These are phyloP conservation scores for Diorhabda elongata DNA, from an alignment of 1,140 invertebrate genomes.

Conservation along the genomic window DNA sequence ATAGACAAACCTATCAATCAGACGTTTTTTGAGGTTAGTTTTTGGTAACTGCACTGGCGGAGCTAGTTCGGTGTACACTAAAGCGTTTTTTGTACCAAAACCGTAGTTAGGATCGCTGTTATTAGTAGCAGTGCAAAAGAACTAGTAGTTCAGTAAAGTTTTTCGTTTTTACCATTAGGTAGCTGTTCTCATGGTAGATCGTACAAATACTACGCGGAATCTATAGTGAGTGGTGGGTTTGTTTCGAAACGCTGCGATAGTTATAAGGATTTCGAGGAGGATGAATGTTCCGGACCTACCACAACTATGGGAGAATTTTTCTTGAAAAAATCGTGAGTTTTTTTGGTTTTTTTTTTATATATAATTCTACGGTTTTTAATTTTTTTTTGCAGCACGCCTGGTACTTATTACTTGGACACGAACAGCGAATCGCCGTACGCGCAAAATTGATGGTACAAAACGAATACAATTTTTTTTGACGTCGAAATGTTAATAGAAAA, in stretches of 20 bases:
- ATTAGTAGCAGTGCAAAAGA: too few relatives aligned
- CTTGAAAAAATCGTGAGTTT: background rate
- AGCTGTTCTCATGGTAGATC: constrained; percentile 54
- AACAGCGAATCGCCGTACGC: constrained; percentile 19
- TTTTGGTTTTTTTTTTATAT: background rate
- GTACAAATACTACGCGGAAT: constrained; percentile 48
- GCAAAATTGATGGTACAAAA: constrained; percentile 1
- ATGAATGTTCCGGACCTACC: constrained; percentile 51
- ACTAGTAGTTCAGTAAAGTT: too few relatives aligned
- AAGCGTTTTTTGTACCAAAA: too few relatives aligned
- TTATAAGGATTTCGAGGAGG: constrained; percentile 53
- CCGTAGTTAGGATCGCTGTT: too few relatives aligned
- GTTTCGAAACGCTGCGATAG: constrained; percentile 52
- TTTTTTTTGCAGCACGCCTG: constrained; percentile 25
- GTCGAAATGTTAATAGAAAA: too few relatives aligned
- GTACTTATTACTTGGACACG: constrained; percentile 26
- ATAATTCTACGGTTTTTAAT: background rate
- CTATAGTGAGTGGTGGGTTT: constrained; percentile 32
- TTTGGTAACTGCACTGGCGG: too few relatives aligned
- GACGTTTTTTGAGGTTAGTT: too few relatives aligned
- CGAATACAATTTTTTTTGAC: too few relatives aligned
- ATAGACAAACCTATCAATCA: too few relatives aligned
- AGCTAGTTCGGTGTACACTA: too few relatives aligned
- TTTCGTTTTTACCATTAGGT: constrained; percentile 16
- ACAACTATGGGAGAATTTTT: constrained; percentile 16